Evolutionary conservation across 1,140 invertebrate species (phyloP).

Genomic region (Drosophila repletoides): DNA sequence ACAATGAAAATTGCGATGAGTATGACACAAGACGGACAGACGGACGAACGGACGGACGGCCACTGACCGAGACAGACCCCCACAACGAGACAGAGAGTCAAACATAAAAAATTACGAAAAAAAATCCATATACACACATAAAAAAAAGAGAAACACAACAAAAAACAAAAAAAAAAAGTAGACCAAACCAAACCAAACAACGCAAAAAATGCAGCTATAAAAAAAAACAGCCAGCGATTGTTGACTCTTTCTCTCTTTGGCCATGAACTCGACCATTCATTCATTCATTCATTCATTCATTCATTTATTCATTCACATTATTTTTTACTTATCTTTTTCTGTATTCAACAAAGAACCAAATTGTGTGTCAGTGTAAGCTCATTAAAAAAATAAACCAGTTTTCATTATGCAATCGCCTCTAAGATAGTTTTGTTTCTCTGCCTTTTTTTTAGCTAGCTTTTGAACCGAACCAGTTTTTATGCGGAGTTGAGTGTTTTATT

Average conservation of each 20-base stretch:
- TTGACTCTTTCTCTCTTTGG: constrained; percentile 37
- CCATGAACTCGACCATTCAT: constrained; percentile 73
- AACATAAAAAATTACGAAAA: neutral
- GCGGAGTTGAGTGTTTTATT: neutral
- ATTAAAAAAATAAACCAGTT: constrained; percentile 13
- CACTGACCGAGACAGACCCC: constrained; percentile 7
- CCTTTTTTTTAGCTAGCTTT: too few relatives aligned
- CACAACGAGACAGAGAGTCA: constrained; percentile 7
- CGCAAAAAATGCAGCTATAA: constrained; percentile 21
- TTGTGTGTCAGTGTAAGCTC: neutral
- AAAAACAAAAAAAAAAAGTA: constrained; percentile 4
- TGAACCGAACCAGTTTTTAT: too few relatives aligned
- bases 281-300: constrained; percentile 4
- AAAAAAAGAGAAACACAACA: constrained; percentile 2
- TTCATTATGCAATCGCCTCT: neutral
- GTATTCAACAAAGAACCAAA: too few relatives aligned
- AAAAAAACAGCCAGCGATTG: constrained; percentile 1
- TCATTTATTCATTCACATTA: neutral
- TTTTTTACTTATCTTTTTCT: too few relatives aligned
- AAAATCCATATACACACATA: constrained; percentile 19
- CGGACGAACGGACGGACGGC: constrained; percentile 2
- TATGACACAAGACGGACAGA: constrained; percentile 1
- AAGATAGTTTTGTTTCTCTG: too few relatives aligned
- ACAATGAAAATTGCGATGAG: neutral
- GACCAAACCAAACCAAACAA: constrained; percentile 23